Base-by-base conservation (phyloP, 2,888 invertebrate genomes). In the Furcula furcula region DNA sequence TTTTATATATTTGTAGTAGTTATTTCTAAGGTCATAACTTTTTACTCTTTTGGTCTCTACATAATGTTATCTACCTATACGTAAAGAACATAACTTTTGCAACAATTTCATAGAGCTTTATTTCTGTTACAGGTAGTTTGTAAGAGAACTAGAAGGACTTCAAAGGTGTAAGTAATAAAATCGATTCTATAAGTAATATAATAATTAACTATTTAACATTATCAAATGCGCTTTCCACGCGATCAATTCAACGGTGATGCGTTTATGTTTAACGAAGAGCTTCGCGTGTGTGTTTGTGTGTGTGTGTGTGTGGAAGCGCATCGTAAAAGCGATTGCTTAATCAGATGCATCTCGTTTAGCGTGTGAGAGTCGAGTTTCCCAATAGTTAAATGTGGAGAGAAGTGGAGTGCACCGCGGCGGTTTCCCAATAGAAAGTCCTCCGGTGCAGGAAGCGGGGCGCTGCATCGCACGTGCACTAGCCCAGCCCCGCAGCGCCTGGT, bases 401-500 rank as follows among this genome's bases (percentile, higher is more conserved):
- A 67, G 68, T 65, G 69, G 63, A 66, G 67, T 65, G 67, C 62
- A 62, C 50, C 62, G 61, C 55, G 32, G 49, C 46, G 40, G 80
- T 84, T 86, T 85, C 85, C 85, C 84, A 85, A 80, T 87, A 87
- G 87, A 88, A 88, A 88, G 86, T 86, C 83, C 77, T 77, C 77
- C 47, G 65, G 64, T 78, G 74, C 83, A 86, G 85, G 86, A 86
- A 85, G 79, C 76, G 70, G 72, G 62, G 59, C 55, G 49, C 62
- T 65, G 69, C 66, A 64, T 52, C 40, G 56, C 69, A 65, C 70
- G 56, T 73, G 76, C 71, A 68, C 57, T 55, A 52, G 59, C 46
- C 46, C 48, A n/a, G 47, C 40, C 36, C 46, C 35, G 55, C 47
- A 49, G 62, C 66, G 53, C 41, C 50, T 49, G 62, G 70, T 55